Evolutionary conservation across 2,113 vertebrate genomes (phyloP), one percentile per base, ranked within the genome.

Genomic region (Rhizomys pruinosus): DNA sequence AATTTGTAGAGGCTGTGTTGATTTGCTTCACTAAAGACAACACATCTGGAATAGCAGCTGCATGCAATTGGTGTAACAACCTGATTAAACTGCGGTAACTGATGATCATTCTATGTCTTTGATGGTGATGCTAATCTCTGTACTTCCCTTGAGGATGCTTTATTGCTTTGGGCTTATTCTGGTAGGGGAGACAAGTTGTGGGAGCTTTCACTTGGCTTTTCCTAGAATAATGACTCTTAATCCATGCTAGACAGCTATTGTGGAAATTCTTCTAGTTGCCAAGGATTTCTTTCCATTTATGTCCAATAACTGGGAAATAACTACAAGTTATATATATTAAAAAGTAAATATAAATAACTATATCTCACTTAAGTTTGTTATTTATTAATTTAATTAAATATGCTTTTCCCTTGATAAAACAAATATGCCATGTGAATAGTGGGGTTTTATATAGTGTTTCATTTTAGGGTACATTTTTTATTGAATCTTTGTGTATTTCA

Each of bases 81-180:
- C 37, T 89, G 69, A 64, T 95, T 77, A 84, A 81, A 77, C 64
- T 93, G 44, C 82, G 85, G 81, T 92, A 86, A 76, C 64, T 39
- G 23, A 66, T 72, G 52, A 73, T 87, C 47, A 87, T 81, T 92
- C n/a, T 86, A 19, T 66, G 20, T 86, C 34, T 92, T 68, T 89
- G 44, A 68, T 84, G 29, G 17, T 84, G 73, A 34, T 7, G 61
- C 23, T 78, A 42, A 79, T 57, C 39, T 93, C 57, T 78, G 16
- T 0, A 61, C 32, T 63, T 72, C 20, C 71, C 6, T 84, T 69
- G 34, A 66, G 47, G 82, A 7, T 90, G 64, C 32, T 8, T 63
- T 85, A n/a, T 29, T 71, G 15, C 27, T 86, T 84, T 93, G 84
- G 79, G 34, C 76, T 85, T 93, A n/a, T 15, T 55, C 10, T 94